These are phyloP conservation scores for Coremacera marginata DNA, from an alignment of 2,888 invertebrate species.

Conservation along the genomic window DNA sequence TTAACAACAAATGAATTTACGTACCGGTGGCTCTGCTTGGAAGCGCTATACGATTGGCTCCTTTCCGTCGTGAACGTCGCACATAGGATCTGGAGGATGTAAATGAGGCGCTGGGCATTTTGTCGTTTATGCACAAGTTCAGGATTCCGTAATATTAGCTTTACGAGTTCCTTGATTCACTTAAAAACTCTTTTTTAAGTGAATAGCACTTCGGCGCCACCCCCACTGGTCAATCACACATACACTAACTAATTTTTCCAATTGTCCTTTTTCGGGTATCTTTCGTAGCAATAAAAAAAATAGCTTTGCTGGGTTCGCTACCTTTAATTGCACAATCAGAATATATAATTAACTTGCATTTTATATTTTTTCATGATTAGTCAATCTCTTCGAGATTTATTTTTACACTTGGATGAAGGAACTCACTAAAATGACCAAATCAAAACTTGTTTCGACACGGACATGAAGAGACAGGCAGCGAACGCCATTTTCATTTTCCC, in stretches of 20 bases:
- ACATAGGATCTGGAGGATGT: slow-evolving; percentile 93
- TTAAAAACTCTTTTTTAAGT: background rate
- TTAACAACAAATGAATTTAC: slow-evolving; percentile 37
- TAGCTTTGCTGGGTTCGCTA: background rate
- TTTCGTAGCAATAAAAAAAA: background rate
- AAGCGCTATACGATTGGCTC: slow-evolving; percentile 80
- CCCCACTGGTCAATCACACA: slow-evolving; percentile 2
- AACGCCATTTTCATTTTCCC: slow-evolving; percentile 52
- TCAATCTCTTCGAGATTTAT: background rate
- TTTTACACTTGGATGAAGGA: background rate
- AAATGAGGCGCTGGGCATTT: slow-evolving; percentile 93
- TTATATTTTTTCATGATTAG: background rate
- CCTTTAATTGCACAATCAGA: slow-evolving; percentile 11
- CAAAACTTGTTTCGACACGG: slow-evolving; percentile 36
- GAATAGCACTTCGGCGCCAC: background rate
- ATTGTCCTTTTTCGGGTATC: background rate
- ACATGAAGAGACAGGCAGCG: slow-evolving; percentile 42
- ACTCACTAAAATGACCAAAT: slow-evolving; percentile 1
- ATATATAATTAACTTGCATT: background rate
- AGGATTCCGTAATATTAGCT: background rate
- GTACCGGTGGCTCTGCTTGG: slow-evolving; percentile 68
- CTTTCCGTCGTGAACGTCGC: slow-evolving; percentile 92
- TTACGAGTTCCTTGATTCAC: background rate
- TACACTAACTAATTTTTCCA: background rate
- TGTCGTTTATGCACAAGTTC: slow-evolving; percentile 39